Conservation (phyloP, 2,888 invertebrate species). For the Ptychoptera albimana region DNA sequence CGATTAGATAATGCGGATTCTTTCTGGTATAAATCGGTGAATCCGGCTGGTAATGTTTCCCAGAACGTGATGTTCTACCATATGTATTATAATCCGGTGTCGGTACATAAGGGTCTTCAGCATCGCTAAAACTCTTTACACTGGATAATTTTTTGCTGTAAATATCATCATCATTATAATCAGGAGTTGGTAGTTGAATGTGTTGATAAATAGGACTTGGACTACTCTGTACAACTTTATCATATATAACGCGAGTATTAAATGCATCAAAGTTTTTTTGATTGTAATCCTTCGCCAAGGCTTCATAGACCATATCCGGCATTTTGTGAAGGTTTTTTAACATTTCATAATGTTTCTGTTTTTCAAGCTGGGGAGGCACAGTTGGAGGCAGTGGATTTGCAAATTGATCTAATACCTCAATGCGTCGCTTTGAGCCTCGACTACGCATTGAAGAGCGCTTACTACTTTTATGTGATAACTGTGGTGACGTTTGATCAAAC, state of each 20-base stretch:
- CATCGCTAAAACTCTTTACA: conserved; percentile 20
- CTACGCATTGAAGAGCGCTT: conserved; percentile 18
- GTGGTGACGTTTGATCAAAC: conserved; percentile 26
- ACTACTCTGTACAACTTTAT: too few species aligned
- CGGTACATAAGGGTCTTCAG: conserved; percentile 27
- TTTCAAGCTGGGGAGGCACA: conserved; percentile 21
- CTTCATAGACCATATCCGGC: conserved; percentile 52
- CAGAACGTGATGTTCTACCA: conserved; percentile 20
- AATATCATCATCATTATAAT: conserved; percentile 29
- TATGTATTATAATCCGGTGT: conserved; percentile 31
- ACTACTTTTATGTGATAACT: conserved; percentile 10
- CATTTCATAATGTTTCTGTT: conserved; percentile 22
- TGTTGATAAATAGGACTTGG: background rate
- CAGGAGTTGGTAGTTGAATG: conserved; percentile 24
- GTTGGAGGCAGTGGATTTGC: conserved; percentile 20
- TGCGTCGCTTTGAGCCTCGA: conserved; percentile 18
- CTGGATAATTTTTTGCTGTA: conserved; percentile 26
- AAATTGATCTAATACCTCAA: conserved; percentile 25
- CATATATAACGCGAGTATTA: too few species aligned
- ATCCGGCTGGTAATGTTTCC: conserved; percentile 28
- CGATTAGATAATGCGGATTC: conserved; percentile 30
- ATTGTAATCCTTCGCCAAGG: conserved; percentile 33
- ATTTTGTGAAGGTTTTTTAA: conserved; percentile 27
- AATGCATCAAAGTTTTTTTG: background rate
- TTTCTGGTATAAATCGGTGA: conserved; percentile 29